These are phyloP conservation scores for Eumaeus atala DNA, from an alignment of 1,140 invertebrate genomes.

Conservation along the genomic window DNA sequence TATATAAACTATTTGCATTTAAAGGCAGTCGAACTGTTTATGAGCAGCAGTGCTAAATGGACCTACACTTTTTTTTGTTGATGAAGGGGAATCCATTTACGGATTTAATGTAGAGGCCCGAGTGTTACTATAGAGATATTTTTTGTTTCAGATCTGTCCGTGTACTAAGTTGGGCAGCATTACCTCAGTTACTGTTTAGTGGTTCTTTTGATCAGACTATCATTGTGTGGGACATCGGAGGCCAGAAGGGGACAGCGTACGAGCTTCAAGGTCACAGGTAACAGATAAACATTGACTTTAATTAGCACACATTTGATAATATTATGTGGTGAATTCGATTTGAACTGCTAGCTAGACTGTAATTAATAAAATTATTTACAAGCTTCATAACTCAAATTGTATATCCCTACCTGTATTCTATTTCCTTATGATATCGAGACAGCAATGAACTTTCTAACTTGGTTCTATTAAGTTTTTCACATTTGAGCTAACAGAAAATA, in stretches of 20 bases:
- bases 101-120: too few species aligned
- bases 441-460: too few species aligned
- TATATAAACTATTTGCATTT: too few species aligned
- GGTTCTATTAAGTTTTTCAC: too few species aligned
- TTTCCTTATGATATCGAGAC: too few species aligned
- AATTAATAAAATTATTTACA: neutral
- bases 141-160: conserved; percentile 79
- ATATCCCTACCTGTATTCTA: too few species aligned
- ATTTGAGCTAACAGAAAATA: too few species aligned
- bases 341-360: neutral
- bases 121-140: neutral
- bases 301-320: conserved; percentile 9
- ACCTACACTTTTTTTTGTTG: too few species aligned
- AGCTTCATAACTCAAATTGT: too few species aligned
- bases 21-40: too few species aligned
- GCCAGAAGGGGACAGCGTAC: conserved; percentile 95
- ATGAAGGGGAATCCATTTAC: too few species aligned
- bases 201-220: conserved; percentile 96
- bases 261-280: conserved; percentile 97
- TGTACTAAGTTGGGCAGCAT: conserved; percentile 92
- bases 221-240: conserved; percentile 99
- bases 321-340: neutral
- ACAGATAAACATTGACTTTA: conserved; percentile 22
- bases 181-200: conserved; percentile 92
- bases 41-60: too few species aligned